Percentiles rank a stretch among this genome's conserved stretches.
Conservation (phyloP, 2,888 invertebrate genomes). For the Nemotelus pantherinus region DNA sequence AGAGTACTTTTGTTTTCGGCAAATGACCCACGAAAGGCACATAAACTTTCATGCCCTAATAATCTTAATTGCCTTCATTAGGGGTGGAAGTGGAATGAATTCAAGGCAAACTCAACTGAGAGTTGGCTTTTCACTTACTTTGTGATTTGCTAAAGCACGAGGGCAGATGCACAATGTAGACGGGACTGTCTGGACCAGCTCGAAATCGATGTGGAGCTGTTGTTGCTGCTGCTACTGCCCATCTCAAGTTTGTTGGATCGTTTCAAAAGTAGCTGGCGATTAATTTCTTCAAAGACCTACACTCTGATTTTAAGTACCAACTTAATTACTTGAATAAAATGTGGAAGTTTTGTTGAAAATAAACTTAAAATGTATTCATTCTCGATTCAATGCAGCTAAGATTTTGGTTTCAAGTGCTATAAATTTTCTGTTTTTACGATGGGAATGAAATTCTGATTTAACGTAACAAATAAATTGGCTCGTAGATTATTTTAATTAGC, state of each 20-base stretch:
- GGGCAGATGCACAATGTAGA: background rate
- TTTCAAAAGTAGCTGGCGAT: constrained; percentile 49
- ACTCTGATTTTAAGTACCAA: constrained; percentile 50
- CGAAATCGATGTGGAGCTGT: background rate
- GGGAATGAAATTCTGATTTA: background rate
- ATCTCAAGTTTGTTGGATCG: background rate
- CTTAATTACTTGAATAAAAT: constrained; percentile 50
- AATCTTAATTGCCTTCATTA: constrained; percentile 60
- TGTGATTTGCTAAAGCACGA: constrained; percentile 9
- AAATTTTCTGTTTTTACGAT: constrained; percentile 33
- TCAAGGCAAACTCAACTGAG: constrained; percentile 30
- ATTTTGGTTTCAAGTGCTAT: constrained; percentile 12
- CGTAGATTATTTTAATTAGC: too few relatives aligned
- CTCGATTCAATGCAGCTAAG: background rate
- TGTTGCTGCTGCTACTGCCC: background rate
- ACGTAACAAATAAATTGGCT: background rate
- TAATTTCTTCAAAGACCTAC: constrained; percentile 49
- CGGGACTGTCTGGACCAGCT: background rate
- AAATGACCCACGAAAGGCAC: constrained; percentile 61
- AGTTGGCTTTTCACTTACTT: constrained; percentile 13
- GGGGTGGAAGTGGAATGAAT: constrained; percentile 38
- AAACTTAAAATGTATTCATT: background rate
- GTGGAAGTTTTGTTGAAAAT: constrained; percentile 7
- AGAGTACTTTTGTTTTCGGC: constrained; percentile 23
- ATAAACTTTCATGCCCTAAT: constrained; percentile 61